phyloP scores from a whole-genome alignment of 2,888 invertebrate species.

The Nematopogon swammerdamellus region DNA sequence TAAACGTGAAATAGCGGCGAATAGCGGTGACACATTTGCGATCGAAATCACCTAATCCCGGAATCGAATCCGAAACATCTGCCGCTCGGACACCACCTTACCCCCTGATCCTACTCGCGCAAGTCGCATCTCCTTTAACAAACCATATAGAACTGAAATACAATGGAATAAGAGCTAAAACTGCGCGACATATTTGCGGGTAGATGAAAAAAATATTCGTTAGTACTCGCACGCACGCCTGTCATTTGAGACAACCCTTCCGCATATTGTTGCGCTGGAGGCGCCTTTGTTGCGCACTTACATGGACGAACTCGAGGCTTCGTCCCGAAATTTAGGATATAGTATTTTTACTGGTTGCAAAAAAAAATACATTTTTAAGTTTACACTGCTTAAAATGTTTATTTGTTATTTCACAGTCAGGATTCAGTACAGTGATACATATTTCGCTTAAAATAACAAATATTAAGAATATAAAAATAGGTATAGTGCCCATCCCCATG shows the following conservation, averaged over 20 bases:
- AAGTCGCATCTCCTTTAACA: not conserved
- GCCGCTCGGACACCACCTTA: not conserved
- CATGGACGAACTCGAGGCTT: not conserved
- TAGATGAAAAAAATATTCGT: conserved; percentile 9
- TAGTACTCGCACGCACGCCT: conserved; percentile 27
- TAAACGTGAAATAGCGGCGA: not conserved
- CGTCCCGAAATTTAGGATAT: not conserved
- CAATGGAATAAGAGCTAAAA: not conserved
- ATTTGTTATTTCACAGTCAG: too few relatives aligned
- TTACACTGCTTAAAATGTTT: not conserved
- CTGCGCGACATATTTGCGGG: not conserved
- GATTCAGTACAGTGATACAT: too few relatives aligned
- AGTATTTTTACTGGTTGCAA: not conserved
- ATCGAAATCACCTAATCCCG: not conserved
- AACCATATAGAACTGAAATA: not conserved
- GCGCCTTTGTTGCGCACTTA: not conserved
- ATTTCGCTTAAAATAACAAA: too few relatives aligned
- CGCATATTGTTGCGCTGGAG: conserved; percentile 19
- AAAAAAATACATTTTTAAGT: not conserved
- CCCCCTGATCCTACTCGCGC: not conserved
- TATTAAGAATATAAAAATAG: too few relatives aligned
- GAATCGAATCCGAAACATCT: not conserved
- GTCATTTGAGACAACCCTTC: conserved; percentile 40
- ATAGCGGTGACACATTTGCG: not conserved
- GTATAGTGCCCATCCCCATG: too few relatives aligned